These are phyloP conservation scores for Danaus chrysippus DNA, from an alignment of 2,888 invertebrate genomes.

Conservation along the genomic window DNA sequence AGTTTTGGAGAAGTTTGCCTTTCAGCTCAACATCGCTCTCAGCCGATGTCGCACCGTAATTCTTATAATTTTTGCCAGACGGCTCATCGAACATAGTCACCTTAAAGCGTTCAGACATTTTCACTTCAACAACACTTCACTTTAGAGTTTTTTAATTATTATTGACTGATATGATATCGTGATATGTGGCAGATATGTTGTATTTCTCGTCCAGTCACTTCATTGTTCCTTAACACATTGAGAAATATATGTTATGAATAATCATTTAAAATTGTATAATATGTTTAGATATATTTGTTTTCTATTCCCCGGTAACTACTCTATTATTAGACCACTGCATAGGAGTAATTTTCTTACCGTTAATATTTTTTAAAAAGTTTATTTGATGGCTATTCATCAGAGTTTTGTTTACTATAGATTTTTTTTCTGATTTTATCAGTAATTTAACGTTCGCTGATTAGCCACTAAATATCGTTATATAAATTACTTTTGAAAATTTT, in stretches of 20 bases:
- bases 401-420: no score
- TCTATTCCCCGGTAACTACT: no score
- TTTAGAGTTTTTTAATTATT: slow-evolving; percentile 13
- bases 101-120: slow-evolving; percentile 81
- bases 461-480: no score
- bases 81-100: slow-evolving; percentile 80
- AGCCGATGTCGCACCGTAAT: slow-evolving; percentile 79
- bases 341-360: no score
- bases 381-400: no score
- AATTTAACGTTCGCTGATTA: no score
- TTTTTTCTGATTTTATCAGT: no score
- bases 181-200: slow-evolving; percentile 31
- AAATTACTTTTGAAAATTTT: no score
- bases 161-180: slow-evolving; percentile 15
- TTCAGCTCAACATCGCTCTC: slow-evolving; percentile 67
- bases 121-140: slow-evolving; percentile 38
- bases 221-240: slow-evolving; percentile 8
- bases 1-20: slow-evolving; percentile 64
- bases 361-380: no score
- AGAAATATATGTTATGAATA: slow-evolving; percentile 3
- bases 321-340: no score
- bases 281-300: no score
- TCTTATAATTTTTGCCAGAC: slow-evolving; percentile 73
- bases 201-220: slow-evolving; percentile 20
- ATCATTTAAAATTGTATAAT: no score